Base-by-base conservation (phyloP, 2,113 vertebrate genomes). In the Macroglossus sobrinus region DNA sequence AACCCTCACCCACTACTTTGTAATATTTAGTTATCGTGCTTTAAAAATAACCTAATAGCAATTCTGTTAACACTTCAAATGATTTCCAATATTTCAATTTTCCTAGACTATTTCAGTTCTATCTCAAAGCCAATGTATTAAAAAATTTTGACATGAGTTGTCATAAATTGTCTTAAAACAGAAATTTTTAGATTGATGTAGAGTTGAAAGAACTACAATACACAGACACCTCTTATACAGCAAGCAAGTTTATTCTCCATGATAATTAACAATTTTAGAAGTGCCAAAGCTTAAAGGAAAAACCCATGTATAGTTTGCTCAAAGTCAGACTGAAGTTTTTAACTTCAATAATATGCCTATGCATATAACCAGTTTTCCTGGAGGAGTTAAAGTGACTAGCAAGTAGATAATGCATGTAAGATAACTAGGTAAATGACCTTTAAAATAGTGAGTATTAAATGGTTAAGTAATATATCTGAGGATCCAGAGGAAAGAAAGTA, bases 41-140 rank as follows among this genome's bases (percentile, higher is more conserved):
- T 97, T 94, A 81, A 95, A 90, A 72, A 63, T 82, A 80, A 93
- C 24, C 8, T 66, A 92, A 91, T 66, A 78, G 22, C n/a, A 66
- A 91, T 45, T 92, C 4, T 64, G 64, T 61, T 69, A 66, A 66
- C 5, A 84, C 6, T 88, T 95, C 45, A 89, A 81, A 74, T 90
- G 26, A 1, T 45, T 79, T 84, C 14, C 64, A 93, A 50, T 80
- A 92, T 75, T 78, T 94, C n/a, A 87, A 69, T 22, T 72, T 92
- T 79, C 12, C n/a, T 79, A 63, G 15, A 71, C 40, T 16, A 7
- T 75, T 94, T 94, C 22, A 21, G 4, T 93, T 92, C 43, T 85
- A 55, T 89, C 40, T 92, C 38, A 59, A 94, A 75, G 53, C 26
- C 55, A 66, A 57, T 57, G 79, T 80, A 50, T 33, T 80, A n/a